Base-by-base conservation (phyloP, 1,140 invertebrate genomes). In the Charaxes varanes region DNA sequence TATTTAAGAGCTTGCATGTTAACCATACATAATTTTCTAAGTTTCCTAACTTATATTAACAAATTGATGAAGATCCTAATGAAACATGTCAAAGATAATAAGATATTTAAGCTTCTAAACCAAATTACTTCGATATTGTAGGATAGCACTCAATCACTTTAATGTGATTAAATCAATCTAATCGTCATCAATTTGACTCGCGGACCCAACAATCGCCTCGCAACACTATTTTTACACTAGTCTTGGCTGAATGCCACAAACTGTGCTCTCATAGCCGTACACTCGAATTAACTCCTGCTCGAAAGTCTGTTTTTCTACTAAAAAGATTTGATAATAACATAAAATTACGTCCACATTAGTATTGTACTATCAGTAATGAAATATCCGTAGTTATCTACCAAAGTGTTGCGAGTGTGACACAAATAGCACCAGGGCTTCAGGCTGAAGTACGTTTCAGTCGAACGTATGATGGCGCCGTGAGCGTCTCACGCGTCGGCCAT, bases 171-270 rank as follows among this genome's bases (percentile, higher is more conserved):
- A 57, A 70, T 66, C 65, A 62, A 73, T 66, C 62, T 55, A 42
- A 51, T 59, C 63, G 61, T 59, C 65, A 61, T 69, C 61, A 59
- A 59, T 49, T 57, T 50, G 47, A 46, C 47, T 57, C 58, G 65
- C 27, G 49, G 45, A 45, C 61, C 68, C 60, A 61, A 72, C 72
- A 74, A 78, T 78, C 64, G 74, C 65, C 67, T 70, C 57, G 55
- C 67, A 66, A 63, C 47, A 69, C 76, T 82, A 82, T 82, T 82
- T 82, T 82, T 82, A 80, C 56, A 48, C 38, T 47, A 60, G 54
- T 65, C 52, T 78, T 82, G 78, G 78, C 70, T 42, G 47, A 23
- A 52, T 71, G 78, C 78, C 78, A 82, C 59, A 54, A 58, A 53
- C 48, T 53, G 55, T 62, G 66, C 65, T 59, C 64, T 66, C 52